Percentiles rank a stretch among this genome's conserved stretches.
These are phyloP conservation scores for Anhinga rufa DNA, from an alignment of 2,113 vertebrate genomes.

Conservation along the genomic window DNA sequence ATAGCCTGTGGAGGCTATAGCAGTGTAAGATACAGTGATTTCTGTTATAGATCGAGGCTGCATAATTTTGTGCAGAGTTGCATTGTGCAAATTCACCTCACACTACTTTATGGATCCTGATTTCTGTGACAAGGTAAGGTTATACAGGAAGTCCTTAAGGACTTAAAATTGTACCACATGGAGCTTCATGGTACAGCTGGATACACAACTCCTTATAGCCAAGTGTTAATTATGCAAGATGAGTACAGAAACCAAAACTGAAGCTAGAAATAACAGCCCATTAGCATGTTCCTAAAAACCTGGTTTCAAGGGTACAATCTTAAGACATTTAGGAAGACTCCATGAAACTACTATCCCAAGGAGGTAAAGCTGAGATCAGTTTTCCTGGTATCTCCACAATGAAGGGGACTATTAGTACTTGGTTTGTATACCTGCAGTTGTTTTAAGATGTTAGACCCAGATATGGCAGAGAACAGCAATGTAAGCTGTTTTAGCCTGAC, in stretches of 20 bases:
- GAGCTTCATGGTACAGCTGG: not conserved
- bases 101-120: not conserved
- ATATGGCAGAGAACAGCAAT: not conserved
- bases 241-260: not conserved
- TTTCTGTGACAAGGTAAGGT: not conserved
- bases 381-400: not conserved
- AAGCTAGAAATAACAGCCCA: not conserved
- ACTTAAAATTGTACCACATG: not conserved
- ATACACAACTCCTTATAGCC: not conserved
- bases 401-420: not conserved
- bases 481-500: not conserved
- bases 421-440: not conserved
- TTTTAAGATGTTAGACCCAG: not conserved
- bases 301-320: not conserved
- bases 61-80: not conserved
- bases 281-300: not conserved
- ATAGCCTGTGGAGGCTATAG: not conserved
- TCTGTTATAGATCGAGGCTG: not conserved
- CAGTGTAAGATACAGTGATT: not conserved
- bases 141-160: not conserved
- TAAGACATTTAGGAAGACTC: not conserved
- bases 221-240: not conserved
- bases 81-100: not conserved
- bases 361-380: not conserved
- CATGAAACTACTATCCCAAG: not conserved